A percentile compares a stretch with the other conserved stretches of the same genome.
These are phyloP conservation scores for Erebia epiphron DNA, from an alignment of 2,888 invertebrate species.

Conservation along the genomic window DNA sequence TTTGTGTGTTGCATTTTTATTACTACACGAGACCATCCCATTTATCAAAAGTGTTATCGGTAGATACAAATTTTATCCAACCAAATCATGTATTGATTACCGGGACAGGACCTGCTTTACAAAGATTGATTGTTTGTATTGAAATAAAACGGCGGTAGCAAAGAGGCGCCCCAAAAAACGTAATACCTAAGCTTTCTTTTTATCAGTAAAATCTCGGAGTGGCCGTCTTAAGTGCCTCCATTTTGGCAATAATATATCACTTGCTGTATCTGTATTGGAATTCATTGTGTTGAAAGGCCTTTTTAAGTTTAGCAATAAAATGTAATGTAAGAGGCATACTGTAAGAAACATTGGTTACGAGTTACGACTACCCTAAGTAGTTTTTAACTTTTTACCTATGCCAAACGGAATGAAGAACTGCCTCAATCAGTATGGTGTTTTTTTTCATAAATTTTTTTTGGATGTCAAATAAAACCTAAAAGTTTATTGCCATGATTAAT, in stretches of 20 bases:
- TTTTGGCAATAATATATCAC: constrained; percentile 15
- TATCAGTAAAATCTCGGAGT: constrained; percentile 22
- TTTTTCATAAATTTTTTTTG: too few relatives aligned
- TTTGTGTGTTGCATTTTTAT: not conserved
- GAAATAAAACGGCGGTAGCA: constrained; percentile 19
- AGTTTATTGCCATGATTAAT: too few relatives aligned
- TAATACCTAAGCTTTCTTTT: constrained; percentile 26
- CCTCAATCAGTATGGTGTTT: too few relatives aligned
- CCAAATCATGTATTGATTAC: constrained; percentile 23
- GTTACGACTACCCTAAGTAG: too few relatives aligned
- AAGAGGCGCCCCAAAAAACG: constrained; percentile 25
- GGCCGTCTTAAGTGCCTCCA: constrained; percentile 15
- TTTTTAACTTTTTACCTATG: too few relatives aligned
- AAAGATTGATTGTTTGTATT: constrained; percentile 35
- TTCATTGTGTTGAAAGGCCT: constrained; percentile 5
- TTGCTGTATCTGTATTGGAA: constrained; percentile 10
- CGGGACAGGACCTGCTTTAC: constrained; percentile 18
- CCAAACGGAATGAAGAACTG: too few relatives aligned
- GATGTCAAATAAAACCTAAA: not conserved
- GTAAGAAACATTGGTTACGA: not conserved
- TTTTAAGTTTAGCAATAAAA: not conserved
- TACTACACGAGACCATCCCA: not conserved
- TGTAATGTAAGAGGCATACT: not conserved
- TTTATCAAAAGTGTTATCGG: not conserved
- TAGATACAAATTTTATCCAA: constrained; percentile 24